Conservation (phyloP, 2,797 vertebrate species). For the Remorina albescens region DNA sequence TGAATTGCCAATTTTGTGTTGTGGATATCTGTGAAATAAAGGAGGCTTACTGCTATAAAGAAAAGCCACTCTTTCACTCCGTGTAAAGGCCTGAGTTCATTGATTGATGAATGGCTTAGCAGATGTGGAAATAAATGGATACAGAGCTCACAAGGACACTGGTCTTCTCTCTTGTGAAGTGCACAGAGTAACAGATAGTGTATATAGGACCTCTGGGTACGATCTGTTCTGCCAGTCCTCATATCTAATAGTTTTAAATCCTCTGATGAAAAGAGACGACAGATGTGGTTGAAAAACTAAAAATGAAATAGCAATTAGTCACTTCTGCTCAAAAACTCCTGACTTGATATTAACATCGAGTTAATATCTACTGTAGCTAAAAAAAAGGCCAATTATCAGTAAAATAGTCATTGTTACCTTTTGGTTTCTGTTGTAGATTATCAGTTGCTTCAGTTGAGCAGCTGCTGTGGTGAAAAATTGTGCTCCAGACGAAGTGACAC, state of each 20-base stretch:
- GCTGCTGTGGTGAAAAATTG: background rate
- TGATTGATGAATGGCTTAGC: constrained; percentile 82
- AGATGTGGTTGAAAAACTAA: constrained; percentile 7
- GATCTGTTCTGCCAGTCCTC: constrained; percentile 44
- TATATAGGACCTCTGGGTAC: constrained; percentile 32
- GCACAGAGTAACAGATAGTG: constrained; percentile 50
- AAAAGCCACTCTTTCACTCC: constrained; percentile 54
- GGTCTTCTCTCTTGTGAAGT: constrained; percentile 59
- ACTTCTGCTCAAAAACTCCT: constrained; percentile 23
- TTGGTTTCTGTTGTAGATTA: constrained; percentile 2
- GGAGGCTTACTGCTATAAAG: constrained; percentile 56
- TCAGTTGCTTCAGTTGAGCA: background rate
- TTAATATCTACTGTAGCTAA: too few species aligned
- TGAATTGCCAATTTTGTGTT: constrained; percentile 79
- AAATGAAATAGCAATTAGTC: constrained; percentile 17
- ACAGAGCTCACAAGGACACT: constrained; percentile 63
- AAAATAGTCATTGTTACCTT: background rate
- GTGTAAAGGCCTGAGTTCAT: constrained; percentile 64
- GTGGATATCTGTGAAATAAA: constrained; percentile 80
- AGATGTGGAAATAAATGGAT: constrained; percentile 78
- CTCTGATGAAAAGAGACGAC: constrained; percentile 51
- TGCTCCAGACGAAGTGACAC: background rate
- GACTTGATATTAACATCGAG: constrained; percentile 11
- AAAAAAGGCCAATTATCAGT: constrained; percentile 36
- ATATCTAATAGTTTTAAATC: constrained; percentile 48